Conservation (phyloP, 2,113 vertebrate genomes). For the Lamprotornis superbus region DNA sequence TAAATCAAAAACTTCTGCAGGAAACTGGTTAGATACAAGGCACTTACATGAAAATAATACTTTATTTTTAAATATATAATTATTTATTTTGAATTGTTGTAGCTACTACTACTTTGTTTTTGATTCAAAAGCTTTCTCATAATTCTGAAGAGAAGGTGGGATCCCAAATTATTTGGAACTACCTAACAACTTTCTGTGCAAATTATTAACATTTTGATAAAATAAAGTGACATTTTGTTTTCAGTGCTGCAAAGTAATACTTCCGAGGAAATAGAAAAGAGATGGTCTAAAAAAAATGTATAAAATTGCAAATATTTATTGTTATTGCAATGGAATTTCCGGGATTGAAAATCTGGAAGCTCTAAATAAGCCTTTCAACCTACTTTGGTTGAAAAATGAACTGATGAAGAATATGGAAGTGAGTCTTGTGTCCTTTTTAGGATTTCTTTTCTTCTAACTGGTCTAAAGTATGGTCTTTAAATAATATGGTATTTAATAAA, state of each 20-base stretch:
- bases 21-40: neutral
- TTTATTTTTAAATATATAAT: neutral
- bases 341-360: constrained; percentile 76
- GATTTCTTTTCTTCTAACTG: neutral
- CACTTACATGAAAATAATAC: neutral
- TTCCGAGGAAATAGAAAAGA: constrained; percentile 71
- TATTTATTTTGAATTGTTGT: neutral
- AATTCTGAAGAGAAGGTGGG: neutral
- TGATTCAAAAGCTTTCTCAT: neutral
- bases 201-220: neutral
- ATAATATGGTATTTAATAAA: neutral
- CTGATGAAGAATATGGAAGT: constrained; percentile 79
- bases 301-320: constrained; percentile 78
- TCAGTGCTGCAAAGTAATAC: neutral
- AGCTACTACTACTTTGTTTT: neutral
- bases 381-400: constrained; percentile 85
- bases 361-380: constrained; percentile 62
- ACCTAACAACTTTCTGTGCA: neutral
- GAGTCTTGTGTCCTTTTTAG: neutral
- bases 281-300: constrained; percentile 73
- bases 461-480: neutral
- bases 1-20: neutral
- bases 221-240: neutral
- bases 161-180: neutral
- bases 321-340: constrained; percentile 82